These are phyloP conservation scores for Anseranas semipalmata DNA, from an alignment of 2,113 vertebrate species.

Conservation along the genomic window DNA sequence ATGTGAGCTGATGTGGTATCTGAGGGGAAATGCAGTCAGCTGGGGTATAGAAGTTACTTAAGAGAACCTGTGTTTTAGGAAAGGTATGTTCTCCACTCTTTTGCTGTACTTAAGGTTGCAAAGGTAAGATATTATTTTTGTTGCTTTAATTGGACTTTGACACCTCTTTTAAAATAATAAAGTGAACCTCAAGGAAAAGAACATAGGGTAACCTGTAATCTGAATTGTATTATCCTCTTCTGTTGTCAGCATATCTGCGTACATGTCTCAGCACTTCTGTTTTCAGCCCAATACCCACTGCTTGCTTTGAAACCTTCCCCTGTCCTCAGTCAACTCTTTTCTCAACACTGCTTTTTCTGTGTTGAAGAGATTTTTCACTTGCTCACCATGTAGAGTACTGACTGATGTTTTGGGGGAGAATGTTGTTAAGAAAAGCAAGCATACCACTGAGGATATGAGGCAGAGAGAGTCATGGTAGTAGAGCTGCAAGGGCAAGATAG, in stretches of 20 bases:
- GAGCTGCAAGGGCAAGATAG: background rate
- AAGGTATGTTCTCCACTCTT: accelerated
- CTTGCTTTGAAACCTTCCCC: background rate
- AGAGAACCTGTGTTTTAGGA: background rate
- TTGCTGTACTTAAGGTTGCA: background rate
- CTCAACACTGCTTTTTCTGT: accelerated
- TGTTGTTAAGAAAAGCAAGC: background rate
- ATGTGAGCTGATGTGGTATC: background rate
- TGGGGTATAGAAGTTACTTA: background rate
- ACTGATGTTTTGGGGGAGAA: background rate
- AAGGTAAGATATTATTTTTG: background rate
- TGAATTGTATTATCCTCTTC: background rate
- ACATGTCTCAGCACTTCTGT: background rate
- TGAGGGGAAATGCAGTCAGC: background rate
- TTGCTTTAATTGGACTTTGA: background rate
- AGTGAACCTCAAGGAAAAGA: background rate
- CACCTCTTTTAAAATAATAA: background rate
- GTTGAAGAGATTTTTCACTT: background rate
- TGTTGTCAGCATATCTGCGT: background rate
- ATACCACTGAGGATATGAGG: background rate
- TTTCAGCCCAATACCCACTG: background rate
- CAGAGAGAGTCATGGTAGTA: background rate
- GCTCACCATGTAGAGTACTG: background rate
- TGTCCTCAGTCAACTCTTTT: background rate
- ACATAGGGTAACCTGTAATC: background rate